A percentile compares a stretch with the other conserved stretches of the same genome.
Conservation (phyloP, 1,140 invertebrate genomes). For the Drosophila melanica region DNA sequence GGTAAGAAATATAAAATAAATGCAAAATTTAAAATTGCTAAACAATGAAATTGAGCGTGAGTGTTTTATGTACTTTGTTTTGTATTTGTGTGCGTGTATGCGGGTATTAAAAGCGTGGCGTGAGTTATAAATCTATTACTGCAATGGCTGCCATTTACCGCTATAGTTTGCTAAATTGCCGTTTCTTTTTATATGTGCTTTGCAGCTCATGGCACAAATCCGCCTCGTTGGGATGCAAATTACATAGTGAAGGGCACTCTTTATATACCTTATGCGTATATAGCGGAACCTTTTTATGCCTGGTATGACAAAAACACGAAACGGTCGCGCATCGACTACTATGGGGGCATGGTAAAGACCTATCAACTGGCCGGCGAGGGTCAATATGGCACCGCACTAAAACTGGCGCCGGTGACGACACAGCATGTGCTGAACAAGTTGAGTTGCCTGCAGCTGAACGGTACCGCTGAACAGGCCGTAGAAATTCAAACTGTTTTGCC, state of each 20-base stretch:
- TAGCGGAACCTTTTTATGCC: conserved; percentile 94
- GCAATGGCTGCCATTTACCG: conserved; percentile 65
- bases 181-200: conserved; percentile 8
- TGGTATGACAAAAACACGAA: conserved; percentile 91
- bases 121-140: conserved; percentile 20
- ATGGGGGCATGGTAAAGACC: conserved; percentile 96
- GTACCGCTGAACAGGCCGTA: conserved; percentile 87
- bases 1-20: conserved; percentile 49
- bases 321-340: conserved; percentile 96
- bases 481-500: conserved; percentile 92
- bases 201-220: conserved; percentile 71
- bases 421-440: conserved; percentile 88
- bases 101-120: neutral
- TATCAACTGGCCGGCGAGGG: conserved; percentile 89
- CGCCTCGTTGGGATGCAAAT: conserved; percentile 88
- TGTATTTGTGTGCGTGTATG: conserved; percentile 1
- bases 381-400: conserved; percentile 90
- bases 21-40: conserved; percentile 11
- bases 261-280: conserved; percentile 96
- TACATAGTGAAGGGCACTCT: conserved; percentile 91
- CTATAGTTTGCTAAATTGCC: conserved; percentile 26
- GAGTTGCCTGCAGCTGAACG: conserved; percentile 94
- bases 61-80: conserved; percentile 15
- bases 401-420: conserved; percentile 94
- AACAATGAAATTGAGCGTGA: conserved; percentile 35